Evolutionary conservation across 2,113 vertebrate genomes (phyloP).

Genomic region (Nanorana parkeri): DNA sequence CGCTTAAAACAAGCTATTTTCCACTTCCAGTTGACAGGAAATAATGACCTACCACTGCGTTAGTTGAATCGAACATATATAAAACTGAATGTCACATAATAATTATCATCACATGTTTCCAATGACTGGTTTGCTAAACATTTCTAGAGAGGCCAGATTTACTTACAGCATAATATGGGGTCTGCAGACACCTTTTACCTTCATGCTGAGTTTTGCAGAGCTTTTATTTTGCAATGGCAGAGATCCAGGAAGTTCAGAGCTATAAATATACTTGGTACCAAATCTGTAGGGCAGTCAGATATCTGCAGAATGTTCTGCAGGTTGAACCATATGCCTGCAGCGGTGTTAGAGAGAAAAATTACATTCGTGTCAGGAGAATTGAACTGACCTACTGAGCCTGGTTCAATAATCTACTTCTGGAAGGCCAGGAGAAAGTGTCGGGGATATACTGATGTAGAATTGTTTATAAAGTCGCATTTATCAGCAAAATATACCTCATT

Average conservation of each 20-base stretch:
- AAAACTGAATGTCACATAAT: slow-evolving; percentile 49
- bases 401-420: slow-evolving; percentile 1
- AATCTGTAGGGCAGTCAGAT: neutral
- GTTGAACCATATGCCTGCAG: slow-evolving; percentile 11
- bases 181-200: neutral
- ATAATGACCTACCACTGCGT: slow-evolving; percentile 47
- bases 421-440: neutral
- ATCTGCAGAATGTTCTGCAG: slow-evolving; percentile 5
- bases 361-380: slow-evolving; percentile 5
- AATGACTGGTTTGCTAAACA: slow-evolving; percentile 23
- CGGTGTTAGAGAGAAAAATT: neutral
- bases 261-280: slow-evolving; percentile 10
- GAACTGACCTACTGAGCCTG: neutral
- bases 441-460: too few relatives aligned
- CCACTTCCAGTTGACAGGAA: slow-evolving; percentile 57
- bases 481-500: too few relatives aligned
- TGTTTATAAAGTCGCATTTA: too few relatives aligned
- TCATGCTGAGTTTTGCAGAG: neutral
- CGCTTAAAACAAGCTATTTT: slow-evolving; percentile 61
- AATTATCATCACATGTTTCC: slow-evolving; percentile 30
- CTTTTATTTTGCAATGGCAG: slow-evolving; percentile 2
- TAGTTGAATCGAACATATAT: slow-evolving; percentile 44
- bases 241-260: neutral
- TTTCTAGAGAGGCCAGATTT: slow-evolving; percentile 33
- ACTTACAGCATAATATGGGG: neutral